phyloP scores from a whole-genome alignment of 1,140 invertebrate species.

The Helicorthomorpha holstii region DNA sequence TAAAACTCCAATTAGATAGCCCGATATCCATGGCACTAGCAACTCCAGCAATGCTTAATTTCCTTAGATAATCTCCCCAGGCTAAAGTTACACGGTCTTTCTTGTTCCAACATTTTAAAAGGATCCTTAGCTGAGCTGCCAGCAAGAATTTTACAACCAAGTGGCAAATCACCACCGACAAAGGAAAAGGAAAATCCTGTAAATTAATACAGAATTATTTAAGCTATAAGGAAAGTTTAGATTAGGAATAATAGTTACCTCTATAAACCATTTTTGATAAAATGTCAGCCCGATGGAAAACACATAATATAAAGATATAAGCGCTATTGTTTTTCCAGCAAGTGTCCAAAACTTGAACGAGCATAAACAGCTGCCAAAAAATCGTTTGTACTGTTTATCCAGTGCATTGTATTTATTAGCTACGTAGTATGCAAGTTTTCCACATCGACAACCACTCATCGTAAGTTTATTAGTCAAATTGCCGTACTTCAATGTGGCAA shows the following conservation, averaged over 20 bases:
- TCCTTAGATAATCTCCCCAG: slow-evolving; percentile 43
- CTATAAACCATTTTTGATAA: slow-evolving; percentile 82
- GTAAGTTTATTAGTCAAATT: too few relatives aligned
- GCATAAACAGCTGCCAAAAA: too few relatives aligned
- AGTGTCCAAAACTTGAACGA: background rate
- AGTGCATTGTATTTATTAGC: too few relatives aligned
- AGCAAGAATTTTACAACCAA: slow-evolving; percentile 65
- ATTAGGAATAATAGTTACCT: too few relatives aligned
- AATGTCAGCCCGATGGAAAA: slow-evolving; percentile 90
- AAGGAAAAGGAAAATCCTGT: slow-evolving; percentile 48
- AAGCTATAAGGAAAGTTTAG: too few relatives aligned
- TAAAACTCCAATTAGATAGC: slow-evolving; percentile 91
- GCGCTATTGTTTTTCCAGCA: slow-evolving; percentile 3
- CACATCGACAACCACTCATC: too few relatives aligned
- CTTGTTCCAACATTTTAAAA: slow-evolving; percentile 40
- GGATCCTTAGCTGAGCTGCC: slow-evolving; percentile 41
- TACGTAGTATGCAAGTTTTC: too few relatives aligned
- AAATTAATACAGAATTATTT: too few relatives aligned
- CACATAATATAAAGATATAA: slow-evolving; percentile 66
- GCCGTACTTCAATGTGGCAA: too few relatives aligned
- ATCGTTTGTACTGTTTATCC: too few relatives aligned
- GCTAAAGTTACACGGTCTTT: slow-evolving; percentile 42
- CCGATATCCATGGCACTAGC: slow-evolving; percentile 91
- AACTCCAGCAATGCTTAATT: slow-evolving; percentile 43
- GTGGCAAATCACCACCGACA: slow-evolving; percentile 67